phyloP scores from a whole-genome alignment of 2,888 invertebrate genomes.

The Unio delphinus region DNA sequence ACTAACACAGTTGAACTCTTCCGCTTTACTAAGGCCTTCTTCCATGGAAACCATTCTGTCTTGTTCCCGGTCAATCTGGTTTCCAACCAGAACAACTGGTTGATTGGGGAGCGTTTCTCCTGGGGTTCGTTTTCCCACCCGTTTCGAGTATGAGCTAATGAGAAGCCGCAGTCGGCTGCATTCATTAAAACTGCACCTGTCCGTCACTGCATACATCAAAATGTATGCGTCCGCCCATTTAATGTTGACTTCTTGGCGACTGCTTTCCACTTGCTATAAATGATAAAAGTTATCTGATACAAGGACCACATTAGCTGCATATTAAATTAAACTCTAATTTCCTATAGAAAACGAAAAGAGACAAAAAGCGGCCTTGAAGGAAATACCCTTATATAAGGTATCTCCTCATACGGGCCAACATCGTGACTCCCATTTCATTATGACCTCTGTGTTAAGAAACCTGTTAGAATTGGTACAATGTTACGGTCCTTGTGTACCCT shows the following conservation, averaged over 20 bases:
- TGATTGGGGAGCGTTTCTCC: conserved; percentile 21
- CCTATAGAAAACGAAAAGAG: too few species aligned
- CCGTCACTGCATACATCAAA: conserved; percentile 89
- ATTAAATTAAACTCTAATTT: too few species aligned
- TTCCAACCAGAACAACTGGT: conserved; percentile 86
- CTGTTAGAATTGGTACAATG: too few species aligned
- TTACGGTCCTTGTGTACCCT: too few species aligned
- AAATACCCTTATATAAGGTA: too few species aligned
- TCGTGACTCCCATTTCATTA: too few species aligned
- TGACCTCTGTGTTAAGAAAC: too few species aligned
- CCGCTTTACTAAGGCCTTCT: conserved; percentile 44
- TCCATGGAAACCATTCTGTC: conserved; percentile 80
- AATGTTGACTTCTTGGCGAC: conserved; percentile 81
- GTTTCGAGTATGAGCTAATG: conserved; percentile 62
- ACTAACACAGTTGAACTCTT: conserved; percentile 70
- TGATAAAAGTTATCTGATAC: too few species aligned
- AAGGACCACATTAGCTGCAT: too few species aligned
- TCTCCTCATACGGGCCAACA: too few species aligned
- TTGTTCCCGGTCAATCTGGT: conserved; percentile 84
- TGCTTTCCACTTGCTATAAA: conserved; percentile 51
- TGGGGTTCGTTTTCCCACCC: conserved; percentile 25
- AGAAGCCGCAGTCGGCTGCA: conserved; percentile 61
- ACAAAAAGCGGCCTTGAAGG: too few species aligned
- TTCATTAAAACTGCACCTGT: conserved; percentile 84
- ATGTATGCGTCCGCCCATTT: conserved; percentile 92